Percentiles rank a stretch among this genome's conserved stretches.
Evolutionary conservation across 2,888 invertebrate species (phyloP).

Genomic region (Pandemis corylana): DNA sequence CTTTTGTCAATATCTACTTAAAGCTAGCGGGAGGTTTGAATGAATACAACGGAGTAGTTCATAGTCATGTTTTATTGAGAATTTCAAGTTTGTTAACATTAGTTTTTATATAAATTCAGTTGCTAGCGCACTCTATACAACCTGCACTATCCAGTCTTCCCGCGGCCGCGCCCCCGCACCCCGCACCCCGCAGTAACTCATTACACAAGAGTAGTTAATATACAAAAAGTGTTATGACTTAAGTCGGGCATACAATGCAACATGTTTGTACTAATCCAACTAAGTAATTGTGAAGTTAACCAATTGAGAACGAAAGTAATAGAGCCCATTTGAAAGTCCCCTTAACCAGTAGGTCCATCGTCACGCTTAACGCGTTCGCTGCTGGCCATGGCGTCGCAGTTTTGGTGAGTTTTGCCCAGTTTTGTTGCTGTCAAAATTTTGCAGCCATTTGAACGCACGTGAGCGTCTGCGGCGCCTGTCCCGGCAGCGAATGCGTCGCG

Average conservation of each 20-base stretch:
- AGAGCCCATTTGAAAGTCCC: neutral
- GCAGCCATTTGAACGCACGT: too few relatives aligned
- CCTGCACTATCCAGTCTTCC: slow-evolving; percentile 43
- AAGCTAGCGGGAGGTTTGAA: neutral
- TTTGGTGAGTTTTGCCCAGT: too few relatives aligned
- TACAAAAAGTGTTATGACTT: neutral
- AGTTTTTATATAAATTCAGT: slow-evolving; percentile 42
- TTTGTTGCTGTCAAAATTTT: too few relatives aligned
- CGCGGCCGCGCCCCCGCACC: slow-evolving; percentile 23
- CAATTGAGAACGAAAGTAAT: too few relatives aligned
- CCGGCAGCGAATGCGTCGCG: too few relatives aligned
- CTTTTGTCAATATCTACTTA: too few relatives aligned
- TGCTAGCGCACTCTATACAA: slow-evolving; percentile 41
- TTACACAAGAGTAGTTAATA: too few relatives aligned
- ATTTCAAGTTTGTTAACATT: slow-evolving; percentile 41
- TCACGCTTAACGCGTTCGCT: too few relatives aligned
- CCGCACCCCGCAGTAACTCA: neutral
- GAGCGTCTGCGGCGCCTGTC: too few relatives aligned
- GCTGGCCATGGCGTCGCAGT: too few relatives aligned
- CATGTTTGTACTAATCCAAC: neutral
- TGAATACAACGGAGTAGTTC: slow-evolving; percentile 18
- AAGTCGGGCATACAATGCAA: neutral
- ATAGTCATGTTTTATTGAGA: slow-evolving; percentile 41
- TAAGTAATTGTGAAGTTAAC: too few relatives aligned
- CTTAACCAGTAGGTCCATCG: neutral